Evolutionary conservation across 2,113 vertebrate species (phyloP).

Genomic region (Sarotherodon lohbergeri): DNA sequence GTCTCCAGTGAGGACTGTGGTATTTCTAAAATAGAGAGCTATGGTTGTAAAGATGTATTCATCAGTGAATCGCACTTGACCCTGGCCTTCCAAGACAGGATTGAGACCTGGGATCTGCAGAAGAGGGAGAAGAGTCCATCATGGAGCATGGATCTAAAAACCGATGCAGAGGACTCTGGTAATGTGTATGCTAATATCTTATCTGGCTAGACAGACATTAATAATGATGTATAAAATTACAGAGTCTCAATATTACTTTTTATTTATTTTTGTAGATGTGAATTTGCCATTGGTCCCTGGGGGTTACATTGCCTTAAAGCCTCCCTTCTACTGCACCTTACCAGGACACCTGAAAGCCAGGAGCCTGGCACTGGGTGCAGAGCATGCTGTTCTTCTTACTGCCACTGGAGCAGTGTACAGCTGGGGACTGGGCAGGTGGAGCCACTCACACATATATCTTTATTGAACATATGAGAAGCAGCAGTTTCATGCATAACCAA

Average conservation of each 20-base stretch:
- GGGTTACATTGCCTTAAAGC: slow-evolving; percentile 71
- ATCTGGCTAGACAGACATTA: background rate
- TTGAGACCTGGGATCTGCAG: slow-evolving; percentile 64
- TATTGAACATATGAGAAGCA: background rate
- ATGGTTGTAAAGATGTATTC: slow-evolving; percentile 70
- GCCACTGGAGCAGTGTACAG: slow-evolving; percentile 71
- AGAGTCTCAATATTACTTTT: background rate
- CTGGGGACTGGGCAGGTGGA: slow-evolving; percentile 87
- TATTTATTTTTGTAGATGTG: slow-evolving; percentile 9
- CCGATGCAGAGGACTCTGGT: slow-evolving; percentile 32
- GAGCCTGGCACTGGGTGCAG: slow-evolving; percentile 75
- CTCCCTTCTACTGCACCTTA: slow-evolving; percentile 75
- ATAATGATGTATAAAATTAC: background rate
- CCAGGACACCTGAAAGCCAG: slow-evolving; percentile 64
- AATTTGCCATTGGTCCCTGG: slow-evolving; percentile 79
- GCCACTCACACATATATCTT: background rate
- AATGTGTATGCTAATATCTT: background rate
- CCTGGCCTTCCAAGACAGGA: slow-evolving; percentile 61
- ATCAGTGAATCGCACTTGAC: slow-evolving; percentile 73
- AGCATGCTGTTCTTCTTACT: slow-evolving; percentile 79
- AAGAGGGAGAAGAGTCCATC: slow-evolving; percentile 51
- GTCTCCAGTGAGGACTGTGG: background rate
- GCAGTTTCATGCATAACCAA: background rate
- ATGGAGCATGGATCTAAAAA: slow-evolving; percentile 56
- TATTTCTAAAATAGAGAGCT: background rate